Percentiles rank a stretch among this genome's conserved stretches.
Evolutionary conservation across 37 sponge, comb jelly and placozoan genomes (phyloP).

Genomic region (Cliona cf. orientalis): DNA sequence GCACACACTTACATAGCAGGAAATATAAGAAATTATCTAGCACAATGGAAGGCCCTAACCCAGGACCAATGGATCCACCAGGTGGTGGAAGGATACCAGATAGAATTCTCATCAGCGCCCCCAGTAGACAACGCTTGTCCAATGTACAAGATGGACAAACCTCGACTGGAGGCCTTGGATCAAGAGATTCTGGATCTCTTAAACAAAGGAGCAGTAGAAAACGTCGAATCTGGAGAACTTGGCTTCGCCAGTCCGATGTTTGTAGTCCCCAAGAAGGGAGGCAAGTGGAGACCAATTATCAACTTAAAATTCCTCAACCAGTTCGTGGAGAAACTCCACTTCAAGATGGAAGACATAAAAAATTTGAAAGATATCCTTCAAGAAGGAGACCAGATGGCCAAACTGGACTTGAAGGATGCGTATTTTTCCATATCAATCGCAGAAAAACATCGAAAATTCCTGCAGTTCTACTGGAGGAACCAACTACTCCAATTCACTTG

Average conservation of each 20-base stretch:
- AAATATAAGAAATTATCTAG: too few species aligned
- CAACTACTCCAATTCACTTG: neutral
- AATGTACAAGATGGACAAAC: neutral
- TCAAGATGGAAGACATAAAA: too few species aligned
- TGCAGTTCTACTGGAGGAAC: slow-evolving; percentile 17
- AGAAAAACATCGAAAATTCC: neutral
- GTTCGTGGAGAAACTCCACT: slow-evolving; percentile 3
- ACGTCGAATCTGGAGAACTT: neutral
- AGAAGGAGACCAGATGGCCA: slow-evolving; percentile 29
- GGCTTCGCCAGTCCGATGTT: neutral
- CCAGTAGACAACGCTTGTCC: neutral
- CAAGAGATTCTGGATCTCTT: neutral
- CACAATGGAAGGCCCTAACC: too few species aligned
- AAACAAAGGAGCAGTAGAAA: neutral
- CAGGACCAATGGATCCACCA: too few species aligned
- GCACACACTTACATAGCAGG: too few species aligned
- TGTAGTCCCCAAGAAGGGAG: slow-evolving; percentile 5
- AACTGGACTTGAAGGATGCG: slow-evolving; percentile 11
- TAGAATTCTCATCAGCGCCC: too few species aligned
- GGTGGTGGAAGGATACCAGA: too few species aligned
- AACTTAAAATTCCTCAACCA: slow-evolving; percentile 2
- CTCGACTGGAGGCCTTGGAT: neutral
- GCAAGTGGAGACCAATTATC: neutral
- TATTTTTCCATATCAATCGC: slow-evolving; percentile 14
- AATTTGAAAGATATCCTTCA: slow-evolving; percentile 10